These are phyloP conservation scores for Bembecia ichneumoniformis DNA, from an alignment of 2,888 invertebrate species.

Conservation along the genomic window DNA sequence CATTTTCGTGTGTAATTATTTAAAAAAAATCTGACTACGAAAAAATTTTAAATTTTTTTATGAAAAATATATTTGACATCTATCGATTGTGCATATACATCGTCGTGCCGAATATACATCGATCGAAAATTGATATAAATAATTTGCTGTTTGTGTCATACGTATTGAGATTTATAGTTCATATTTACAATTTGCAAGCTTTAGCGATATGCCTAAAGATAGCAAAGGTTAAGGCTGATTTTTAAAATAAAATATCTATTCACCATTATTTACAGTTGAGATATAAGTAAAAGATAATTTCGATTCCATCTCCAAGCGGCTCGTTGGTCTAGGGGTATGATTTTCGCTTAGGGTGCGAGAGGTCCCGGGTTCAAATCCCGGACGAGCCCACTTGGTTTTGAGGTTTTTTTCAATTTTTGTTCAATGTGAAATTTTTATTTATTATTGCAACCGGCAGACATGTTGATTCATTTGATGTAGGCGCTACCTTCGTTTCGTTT, in stretches of 20 bases:
- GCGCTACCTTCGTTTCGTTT: too few relatives aligned
- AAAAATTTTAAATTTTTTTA: too few relatives aligned
- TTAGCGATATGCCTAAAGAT: background rate
- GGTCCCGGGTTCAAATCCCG: constrained; percentile 74
- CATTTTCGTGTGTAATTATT: background rate
- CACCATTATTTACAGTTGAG: background rate
- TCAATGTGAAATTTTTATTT: too few relatives aligned
- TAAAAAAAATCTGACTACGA: background rate
- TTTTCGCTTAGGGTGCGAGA: constrained; percentile 74
- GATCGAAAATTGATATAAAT: too few relatives aligned
- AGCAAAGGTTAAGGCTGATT: background rate
- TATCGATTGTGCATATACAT: background rate
- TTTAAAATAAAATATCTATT: background rate
- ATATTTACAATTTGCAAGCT: background rate
- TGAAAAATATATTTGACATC: too few relatives aligned
- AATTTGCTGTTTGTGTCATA: background rate
- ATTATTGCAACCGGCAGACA: too few relatives aligned
- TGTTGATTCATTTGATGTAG: too few relatives aligned
- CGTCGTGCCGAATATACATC: too few relatives aligned
- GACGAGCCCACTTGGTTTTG: constrained; percentile 58
- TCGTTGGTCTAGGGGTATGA: constrained; percentile 74
- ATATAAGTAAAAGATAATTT: background rate
- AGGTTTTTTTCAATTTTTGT: background rate
- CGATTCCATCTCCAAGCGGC: constrained; percentile 26
- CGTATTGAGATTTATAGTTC: background rate